These are phyloP conservation scores for Barbus barbus DNA, from an alignment of 2,113 vertebrate genomes.

Conservation along the genomic window DNA sequence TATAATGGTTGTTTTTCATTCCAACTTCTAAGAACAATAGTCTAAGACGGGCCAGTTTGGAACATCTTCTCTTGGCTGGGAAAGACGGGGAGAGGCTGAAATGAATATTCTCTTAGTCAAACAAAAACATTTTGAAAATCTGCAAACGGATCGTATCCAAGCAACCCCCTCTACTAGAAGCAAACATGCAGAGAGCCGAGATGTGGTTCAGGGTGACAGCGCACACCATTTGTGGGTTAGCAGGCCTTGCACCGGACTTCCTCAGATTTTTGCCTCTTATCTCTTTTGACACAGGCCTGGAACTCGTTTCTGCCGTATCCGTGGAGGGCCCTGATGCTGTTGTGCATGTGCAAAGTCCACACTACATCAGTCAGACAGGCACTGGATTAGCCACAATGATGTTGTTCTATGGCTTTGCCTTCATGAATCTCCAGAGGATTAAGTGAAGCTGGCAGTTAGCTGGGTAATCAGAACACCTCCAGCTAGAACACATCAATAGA, in stretches of 20 bases:
- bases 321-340: neutral
- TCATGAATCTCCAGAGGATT: conserved; percentile 48
- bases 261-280: conserved; percentile 63
- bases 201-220: conserved; percentile 6
- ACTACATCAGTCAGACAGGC: conserved; percentile 1
- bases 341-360: conserved; percentile 15
- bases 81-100: conserved; percentile 40
- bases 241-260: conserved; percentile 51
- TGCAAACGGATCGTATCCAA: conserved; percentile 59
- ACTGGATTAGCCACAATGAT: conserved; percentile 37
- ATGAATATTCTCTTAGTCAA: conserved; percentile 55
- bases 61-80: conserved; percentile 45
- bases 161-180: conserved; percentile 55
- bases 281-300: conserved; percentile 55
- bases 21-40: conserved; percentile 32
- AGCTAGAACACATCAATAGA: conserved; percentile 34
- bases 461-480: conserved; percentile 41
- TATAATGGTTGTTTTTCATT: neutral
- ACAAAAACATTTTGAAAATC: conserved; percentile 59
- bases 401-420: conserved; percentile 25
- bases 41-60: conserved; percentile 34
- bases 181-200: conserved; percentile 54
- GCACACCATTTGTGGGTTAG: conserved; percentile 60
- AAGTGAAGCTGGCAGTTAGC: conserved; percentile 44
- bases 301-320: neutral